These are phyloP conservation scores for Brachypalpus laphriformis DNA, from an alignment of 2,888 invertebrate genomes.

Conservation along the genomic window DNA sequence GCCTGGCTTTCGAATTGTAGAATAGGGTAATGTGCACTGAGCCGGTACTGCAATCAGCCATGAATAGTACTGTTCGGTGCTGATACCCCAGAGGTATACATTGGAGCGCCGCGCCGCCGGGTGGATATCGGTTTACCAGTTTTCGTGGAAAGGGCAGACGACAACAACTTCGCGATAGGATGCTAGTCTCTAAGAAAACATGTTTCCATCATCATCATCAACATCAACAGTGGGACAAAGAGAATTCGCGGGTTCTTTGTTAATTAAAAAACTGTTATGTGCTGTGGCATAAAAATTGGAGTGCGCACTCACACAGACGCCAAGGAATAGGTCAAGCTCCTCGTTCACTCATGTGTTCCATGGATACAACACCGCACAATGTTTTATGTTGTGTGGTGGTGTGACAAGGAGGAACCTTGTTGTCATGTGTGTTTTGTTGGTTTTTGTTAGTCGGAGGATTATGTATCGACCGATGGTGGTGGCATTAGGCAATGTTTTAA, in stretches of 20 bases:
- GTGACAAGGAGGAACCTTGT: conserved; percentile 35
- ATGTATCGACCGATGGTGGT: conserved; percentile 63
- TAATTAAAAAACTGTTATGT: conserved; percentile 46
- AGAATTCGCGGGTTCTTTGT: conserved; percentile 33
- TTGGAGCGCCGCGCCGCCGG: background rate
- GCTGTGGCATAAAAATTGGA: conserved; percentile 10
- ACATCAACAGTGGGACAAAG: background rate
- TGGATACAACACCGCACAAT: too few relatives aligned
- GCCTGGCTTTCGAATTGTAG: conserved; percentile 3
- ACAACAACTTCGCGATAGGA: background rate
- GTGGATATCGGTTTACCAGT: background rate
- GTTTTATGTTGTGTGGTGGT: background rate
- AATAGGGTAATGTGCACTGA: conserved; percentile 19
- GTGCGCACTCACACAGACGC: conserved; percentile 39
- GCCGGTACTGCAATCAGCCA: conserved; percentile 6
- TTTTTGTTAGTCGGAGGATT: conserved; percentile 33
- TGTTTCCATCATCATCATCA: background rate
- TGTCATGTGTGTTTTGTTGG: conserved; percentile 51
- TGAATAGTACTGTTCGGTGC: background rate
- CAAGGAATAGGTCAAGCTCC: conserved; percentile 67
- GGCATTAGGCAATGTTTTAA: conserved; percentile 39
- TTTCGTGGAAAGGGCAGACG: background rate
- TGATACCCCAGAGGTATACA: background rate
- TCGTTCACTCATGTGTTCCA: conserved; percentile 2
- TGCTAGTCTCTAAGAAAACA: background rate